Base-by-base conservation (phyloP, 2,113 vertebrate species). In the Isichthys henryi region DNA sequence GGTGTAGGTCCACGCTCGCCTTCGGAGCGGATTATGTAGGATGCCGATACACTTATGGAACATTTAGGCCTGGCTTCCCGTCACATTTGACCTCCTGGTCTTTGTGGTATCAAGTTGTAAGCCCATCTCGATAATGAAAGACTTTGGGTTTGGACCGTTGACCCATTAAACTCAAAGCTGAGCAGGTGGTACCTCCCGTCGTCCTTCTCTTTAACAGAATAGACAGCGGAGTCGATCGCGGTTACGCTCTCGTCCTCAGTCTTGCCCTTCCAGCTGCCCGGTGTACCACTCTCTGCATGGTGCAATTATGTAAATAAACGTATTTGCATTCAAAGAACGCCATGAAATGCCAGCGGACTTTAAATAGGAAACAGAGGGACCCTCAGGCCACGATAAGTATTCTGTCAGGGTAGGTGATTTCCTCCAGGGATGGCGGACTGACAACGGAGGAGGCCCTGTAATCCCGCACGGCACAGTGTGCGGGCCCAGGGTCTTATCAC, bases 301-400 rank as follows among this genome's bases (percentile, higher is more conserved):
- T 2, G n/a, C 35, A 35, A 53, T 87, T 87, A 87, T 87, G 85
- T 56, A 87, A 56, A 87, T 87, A 56, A 15, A 87, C 13, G 31
- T 87, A 87, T 87, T 56, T 87, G 85, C 85, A 87, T 87, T 87
- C 85, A 35, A 87, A 52, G 46, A 31, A 43, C 31, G 4, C 10
- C 21, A 50, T 27, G 23, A 56, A 86, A 86, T 86, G 85, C 48
- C n/a, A 56, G 85, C 49, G 21, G 85, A 35, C 49, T 53, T 56
- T 52, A 35, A 86, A 86, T 86, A 50, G 45, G 85, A 87, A 39
- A 56, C 85, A 53, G 85, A 53, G 85, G 85, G 50, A 53, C 23
- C 85, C 31, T 56, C n/a, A 21, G 50, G 27, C 39, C 85, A 53
- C 50, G 15, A 53, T 87, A 35, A 53, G 49, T 87, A 87, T 87